Evolutionary conservation across 2,888 invertebrate genomes (phyloP).

Genomic region (Dynastes tityus): DNA sequence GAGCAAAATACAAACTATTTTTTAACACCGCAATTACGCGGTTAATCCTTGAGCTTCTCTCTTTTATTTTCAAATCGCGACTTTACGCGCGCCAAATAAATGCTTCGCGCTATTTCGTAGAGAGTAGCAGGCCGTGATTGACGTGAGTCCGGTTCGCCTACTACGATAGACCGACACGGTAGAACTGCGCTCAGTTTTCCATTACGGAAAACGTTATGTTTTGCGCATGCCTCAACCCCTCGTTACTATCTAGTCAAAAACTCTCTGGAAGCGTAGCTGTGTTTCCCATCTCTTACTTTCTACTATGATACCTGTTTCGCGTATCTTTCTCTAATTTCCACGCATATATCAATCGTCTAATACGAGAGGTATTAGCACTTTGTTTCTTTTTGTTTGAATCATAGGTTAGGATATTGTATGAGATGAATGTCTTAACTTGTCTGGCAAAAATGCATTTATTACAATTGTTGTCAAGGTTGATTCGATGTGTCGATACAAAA

Average conservation of each 20-base stretch:
- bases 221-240: conserved; percentile 59
- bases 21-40: no score
- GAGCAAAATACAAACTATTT: no score
- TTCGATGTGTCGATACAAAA: no score
- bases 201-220: conserved; percentile 53
- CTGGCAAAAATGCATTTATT: no score
- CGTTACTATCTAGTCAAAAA: conserved; percentile 60
- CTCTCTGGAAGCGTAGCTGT: conserved; percentile 52
- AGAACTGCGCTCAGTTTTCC: conserved; percentile 62
- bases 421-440: no score
- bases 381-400: no score
- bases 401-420: no score
- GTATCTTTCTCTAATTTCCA: not conserved
- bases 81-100: no score
- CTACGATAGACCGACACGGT: conserved; percentile 61
- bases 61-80: no score
- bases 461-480: no score
- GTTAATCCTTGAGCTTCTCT: no score
- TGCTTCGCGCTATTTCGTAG: not conserved
- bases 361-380: no score
- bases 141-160: conserved; percentile 51
- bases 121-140: not conserved
- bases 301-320: not conserved
- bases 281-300: not conserved
- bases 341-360: not conserved